Evolutionary conservation across 2,888 invertebrate genomes (phyloP), one percentile per base, ranked within the genome.

Genomic region (Creontiades dilutus): DNA sequence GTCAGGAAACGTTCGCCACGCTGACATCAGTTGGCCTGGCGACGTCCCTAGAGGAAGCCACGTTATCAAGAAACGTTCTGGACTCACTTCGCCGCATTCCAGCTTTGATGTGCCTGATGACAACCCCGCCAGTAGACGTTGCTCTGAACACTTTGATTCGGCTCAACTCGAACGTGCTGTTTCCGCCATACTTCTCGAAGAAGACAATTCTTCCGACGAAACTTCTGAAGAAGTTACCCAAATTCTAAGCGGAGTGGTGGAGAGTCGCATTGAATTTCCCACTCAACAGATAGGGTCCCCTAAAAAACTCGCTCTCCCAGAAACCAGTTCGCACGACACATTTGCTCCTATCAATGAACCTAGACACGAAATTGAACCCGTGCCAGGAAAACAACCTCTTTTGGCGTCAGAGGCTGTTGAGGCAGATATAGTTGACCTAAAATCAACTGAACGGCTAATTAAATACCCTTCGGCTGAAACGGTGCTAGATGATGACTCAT

Each of bases 171-270:
- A 86, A 86, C 91, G 90, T 90, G 82, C 91, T 68, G 75, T 90
- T 55, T 90, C 91, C 14, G 91, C 90, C 90, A 87, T 81, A 4
- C 81, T 86, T 37, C 52, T 87, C 0, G 90, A 89, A 86, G 90
- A 91, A 90, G 89, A 87, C 48, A 76, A 61, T 28, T 68, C 85
- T 27, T 28, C 57, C 2, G 85, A 85, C 27, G 86, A 86, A 68
- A 76, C 68, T 4, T 84, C 87, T 13, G 88, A 91, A 68, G 90
- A 89, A 46, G 47, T 78, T n/a, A 81, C 47, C 9, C 47, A 78
- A 89, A 88, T 78, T 27, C 57, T 78, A 23, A 89, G 84, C 52
- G 84, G 88, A 0, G 68, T 81, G 0, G 52, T 47, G 4, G 19
- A 61, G 19, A 78, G 47, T 55, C 37, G 85, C 85, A 16, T 61